These are phyloP conservation scores for Acanthopagrus latus DNA, from an alignment of 2,797 vertebrate genomes.

Conservation along the genomic window DNA sequence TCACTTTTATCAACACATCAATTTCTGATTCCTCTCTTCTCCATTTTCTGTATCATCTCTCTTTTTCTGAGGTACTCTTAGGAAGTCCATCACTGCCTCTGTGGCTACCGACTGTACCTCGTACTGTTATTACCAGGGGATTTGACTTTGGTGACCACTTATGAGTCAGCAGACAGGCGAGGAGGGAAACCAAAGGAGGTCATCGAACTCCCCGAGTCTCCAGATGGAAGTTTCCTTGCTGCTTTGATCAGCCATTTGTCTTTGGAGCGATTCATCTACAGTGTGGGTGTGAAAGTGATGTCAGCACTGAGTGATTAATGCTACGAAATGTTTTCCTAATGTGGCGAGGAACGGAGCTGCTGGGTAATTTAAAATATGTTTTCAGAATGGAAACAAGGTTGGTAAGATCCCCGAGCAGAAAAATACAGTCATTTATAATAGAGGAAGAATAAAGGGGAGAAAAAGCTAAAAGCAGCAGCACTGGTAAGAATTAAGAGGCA, in stretches of 20 bases:
- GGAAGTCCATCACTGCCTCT: conserved; percentile 13
- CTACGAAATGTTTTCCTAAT: conserved; percentile 48
- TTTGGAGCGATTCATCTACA: conserved; percentile 47
- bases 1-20: neutral
- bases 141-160: conserved; percentile 34
- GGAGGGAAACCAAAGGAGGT: conserved; percentile 50
- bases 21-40: neutral
- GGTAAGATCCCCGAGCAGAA: conserved; percentile 16
- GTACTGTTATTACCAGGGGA: conserved; percentile 18
- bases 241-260: conserved; percentile 61
- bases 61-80: neutral
- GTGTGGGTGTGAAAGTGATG: conserved; percentile 56
- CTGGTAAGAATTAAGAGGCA: neutral
- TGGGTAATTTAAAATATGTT: conserved; percentile 49
- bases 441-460: neutral
- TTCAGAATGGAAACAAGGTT: conserved; percentile 33
- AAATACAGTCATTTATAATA: conserved; percentile 15
- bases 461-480: neutral
- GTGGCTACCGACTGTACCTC: neutral
- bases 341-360: conserved; percentile 22
- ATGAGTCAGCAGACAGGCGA: conserved; percentile 54
- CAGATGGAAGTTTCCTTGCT: conserved; percentile 38
- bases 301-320: conserved; percentile 66
- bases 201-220: conserved; percentile 33
- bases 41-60: neutral